A percentile compares a stretch with the other conserved stretches of the same genome.
These are phyloP conservation scores for Epinephelus cyanopodus DNA, from an alignment of 2,113 vertebrate genomes.

Conservation along the genomic window DNA sequence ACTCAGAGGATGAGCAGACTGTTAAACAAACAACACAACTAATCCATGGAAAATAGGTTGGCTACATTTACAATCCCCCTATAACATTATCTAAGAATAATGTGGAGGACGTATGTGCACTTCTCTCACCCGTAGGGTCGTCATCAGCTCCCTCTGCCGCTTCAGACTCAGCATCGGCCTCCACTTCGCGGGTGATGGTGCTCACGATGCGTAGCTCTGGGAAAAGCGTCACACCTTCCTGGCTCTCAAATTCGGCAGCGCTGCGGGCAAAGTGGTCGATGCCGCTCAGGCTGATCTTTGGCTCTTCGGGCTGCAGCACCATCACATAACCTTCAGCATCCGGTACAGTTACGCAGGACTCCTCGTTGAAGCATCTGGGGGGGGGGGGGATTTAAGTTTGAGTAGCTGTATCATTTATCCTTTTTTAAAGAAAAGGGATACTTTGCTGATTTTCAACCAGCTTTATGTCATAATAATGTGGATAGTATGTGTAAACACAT, in stretches of 20 bases:
- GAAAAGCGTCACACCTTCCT: conserved; percentile 92
- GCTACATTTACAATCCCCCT: not conserved
- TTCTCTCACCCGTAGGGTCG: conserved; percentile 89
- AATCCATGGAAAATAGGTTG: conserved; percentile 17
- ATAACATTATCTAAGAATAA: not conserved
- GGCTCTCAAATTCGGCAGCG: conserved; percentile 93
- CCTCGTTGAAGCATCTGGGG: conserved; percentile 91
- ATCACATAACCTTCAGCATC: conserved; percentile 92
- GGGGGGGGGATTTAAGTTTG: not conserved
- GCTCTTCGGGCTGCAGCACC: conserved; percentile 97
- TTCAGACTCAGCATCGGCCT: conserved; percentile 88
- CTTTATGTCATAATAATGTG: no score
- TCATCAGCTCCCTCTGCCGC: conserved; percentile 87
- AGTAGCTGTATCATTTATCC: not conserved
- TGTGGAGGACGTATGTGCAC: not conserved
- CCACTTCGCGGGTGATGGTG: conserved; percentile 95
- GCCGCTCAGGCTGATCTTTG: conserved; percentile 96
- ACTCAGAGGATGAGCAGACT: not conserved
- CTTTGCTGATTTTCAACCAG: no score
- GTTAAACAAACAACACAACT: not conserved
- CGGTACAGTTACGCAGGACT: conserved; percentile 89
- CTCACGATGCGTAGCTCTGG: conserved; percentile 97
- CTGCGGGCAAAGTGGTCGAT: conserved; percentile 98
- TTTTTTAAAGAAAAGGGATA: no score
- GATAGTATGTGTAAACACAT: no score